Evolutionary conservation across 2,797 vertebrate genomes (phyloP).

Genomic region (Rhinoraja longicauda): DNA sequence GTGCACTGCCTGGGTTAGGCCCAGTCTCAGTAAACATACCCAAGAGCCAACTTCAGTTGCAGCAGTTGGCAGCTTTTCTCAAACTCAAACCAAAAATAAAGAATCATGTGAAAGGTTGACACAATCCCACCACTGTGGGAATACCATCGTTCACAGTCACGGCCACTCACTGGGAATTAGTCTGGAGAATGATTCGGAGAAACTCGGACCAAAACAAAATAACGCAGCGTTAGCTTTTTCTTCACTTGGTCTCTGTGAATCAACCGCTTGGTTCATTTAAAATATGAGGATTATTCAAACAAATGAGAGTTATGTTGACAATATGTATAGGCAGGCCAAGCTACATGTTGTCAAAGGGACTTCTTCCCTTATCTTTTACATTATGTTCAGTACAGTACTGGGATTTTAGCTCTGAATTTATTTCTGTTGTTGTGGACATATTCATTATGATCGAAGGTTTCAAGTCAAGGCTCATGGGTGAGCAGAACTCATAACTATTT

Average conservation of each 20-base stretch:
- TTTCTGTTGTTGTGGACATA: neutral
- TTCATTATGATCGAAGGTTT: neutral
- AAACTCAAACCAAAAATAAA: neutral
- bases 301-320: neutral
- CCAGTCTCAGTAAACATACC: neutral
- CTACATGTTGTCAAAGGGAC: neutral
- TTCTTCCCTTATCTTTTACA: neutral
- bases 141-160: neutral
- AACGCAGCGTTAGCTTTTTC: neutral
- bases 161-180: conserved; percentile 4
- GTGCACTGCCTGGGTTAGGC: neutral
- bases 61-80: conserved; percentile 1
- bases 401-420: neutral
- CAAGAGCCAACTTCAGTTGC: neutral
- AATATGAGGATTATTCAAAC: neutral
- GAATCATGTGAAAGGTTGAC: conserved; percentile 16
- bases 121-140: neutral
- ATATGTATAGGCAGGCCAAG: neutral
- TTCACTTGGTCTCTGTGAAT: neutral
- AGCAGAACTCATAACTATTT: neutral
- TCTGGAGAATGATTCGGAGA: neutral
- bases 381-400: neutral
- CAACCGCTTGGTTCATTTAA: neutral
- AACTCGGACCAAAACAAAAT: neutral
- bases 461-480: neutral